Evolutionary conservation across 2,888 invertebrate genomes (phyloP).

Genomic region (Cerceris rybyensis): DNA sequence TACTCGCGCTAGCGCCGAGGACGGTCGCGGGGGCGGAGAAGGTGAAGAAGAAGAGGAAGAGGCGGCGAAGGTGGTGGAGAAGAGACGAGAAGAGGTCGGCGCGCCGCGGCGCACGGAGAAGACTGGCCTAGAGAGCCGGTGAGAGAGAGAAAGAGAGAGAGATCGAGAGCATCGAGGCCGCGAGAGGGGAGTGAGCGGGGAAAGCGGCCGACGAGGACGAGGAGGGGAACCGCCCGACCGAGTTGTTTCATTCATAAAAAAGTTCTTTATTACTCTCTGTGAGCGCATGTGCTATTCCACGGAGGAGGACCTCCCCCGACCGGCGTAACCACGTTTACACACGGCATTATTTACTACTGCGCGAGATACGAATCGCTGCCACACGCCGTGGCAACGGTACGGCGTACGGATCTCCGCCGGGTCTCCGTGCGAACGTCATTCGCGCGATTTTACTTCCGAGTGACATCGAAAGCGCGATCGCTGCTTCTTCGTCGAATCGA

Average conservation of each 20-base stretch:
- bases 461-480: not conserved
- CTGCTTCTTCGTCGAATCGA: slow-evolving; percentile 8
- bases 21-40: slow-evolving; percentile 25
- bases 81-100: slow-evolving; percentile 10
- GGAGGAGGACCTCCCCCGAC: slow-evolving; percentile 71
- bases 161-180: slow-evolving; percentile 24
- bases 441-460: slow-evolving; percentile 6
- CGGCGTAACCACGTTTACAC: slow-evolving; percentile 71
- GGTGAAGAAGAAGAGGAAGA: slow-evolving; percentile 12
- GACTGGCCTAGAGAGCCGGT: slow-evolving; percentile 17
- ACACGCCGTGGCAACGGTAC: slow-evolving; percentile 63
- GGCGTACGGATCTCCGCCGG: slow-evolving; percentile 51
- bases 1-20: slow-evolving; percentile 60
- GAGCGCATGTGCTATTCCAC: slow-evolving; percentile 81
- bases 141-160: slow-evolving; percentile 14
- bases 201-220: slow-evolving; percentile 29
- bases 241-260: slow-evolving; percentile 82
- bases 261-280: slow-evolving; percentile 79
- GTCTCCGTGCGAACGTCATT: not conserved
- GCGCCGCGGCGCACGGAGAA: slow-evolving; percentile 11
- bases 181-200: slow-evolving; percentile 18
- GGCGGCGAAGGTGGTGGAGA: not conserved
- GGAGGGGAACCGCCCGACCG: slow-evolving; percentile 64
- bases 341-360: slow-evolving; percentile 71
- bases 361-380: slow-evolving; percentile 67